Percentiles rank a stretch among this genome's conserved stretches.
phyloP scores from a whole-genome alignment of 2,888 invertebrate genomes.

The Thera britannica region DNA sequence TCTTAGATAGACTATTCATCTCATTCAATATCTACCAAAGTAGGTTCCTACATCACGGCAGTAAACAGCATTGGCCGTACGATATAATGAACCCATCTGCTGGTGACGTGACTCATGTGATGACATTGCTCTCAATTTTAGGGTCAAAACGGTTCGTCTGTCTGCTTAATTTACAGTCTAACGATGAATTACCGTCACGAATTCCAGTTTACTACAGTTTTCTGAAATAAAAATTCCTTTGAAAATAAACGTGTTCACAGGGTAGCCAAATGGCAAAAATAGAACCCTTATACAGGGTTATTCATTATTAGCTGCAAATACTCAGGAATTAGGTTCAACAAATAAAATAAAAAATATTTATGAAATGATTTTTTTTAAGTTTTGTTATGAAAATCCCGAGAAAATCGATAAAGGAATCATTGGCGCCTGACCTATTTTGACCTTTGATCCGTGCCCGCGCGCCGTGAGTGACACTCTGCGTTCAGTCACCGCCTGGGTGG shows the following conservation, averaged over 20 bases:
- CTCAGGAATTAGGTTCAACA: too few species aligned
- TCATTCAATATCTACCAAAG: slow-evolving; percentile 10
- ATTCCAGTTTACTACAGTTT: slow-evolving; percentile 29
- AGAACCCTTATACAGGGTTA: too few species aligned
- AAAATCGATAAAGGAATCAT: too few species aligned
- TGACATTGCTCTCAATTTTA: slow-evolving; percentile 46
- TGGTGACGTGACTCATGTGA: slow-evolving; percentile 40
- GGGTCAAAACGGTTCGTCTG: slow-evolving; percentile 43
- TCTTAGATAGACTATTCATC: slow-evolving; percentile 17
- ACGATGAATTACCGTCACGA: slow-evolving; percentile 32
- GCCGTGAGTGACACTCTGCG: too few species aligned
- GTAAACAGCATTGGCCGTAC: slow-evolving; percentile 26
- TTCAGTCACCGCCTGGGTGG: too few species aligned
- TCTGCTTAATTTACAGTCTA: slow-evolving; percentile 40
- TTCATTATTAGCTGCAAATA: too few species aligned
- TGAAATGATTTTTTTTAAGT: too few species aligned
- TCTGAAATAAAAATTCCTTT: slow-evolving; percentile 9
- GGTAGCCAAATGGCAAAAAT: too few species aligned
- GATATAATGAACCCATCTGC: slow-evolving; percentile 37
- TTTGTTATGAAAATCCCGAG: too few species aligned
- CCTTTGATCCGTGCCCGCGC: too few species aligned
- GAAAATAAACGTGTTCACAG: neutral
- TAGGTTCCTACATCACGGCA: slow-evolving; percentile 17
- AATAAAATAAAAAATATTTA: too few species aligned
- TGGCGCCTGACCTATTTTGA: too few species aligned